These are phyloP conservation scores for Automeris io DNA, from an alignment of 2,888 invertebrate species.

Conservation along the genomic window DNA sequence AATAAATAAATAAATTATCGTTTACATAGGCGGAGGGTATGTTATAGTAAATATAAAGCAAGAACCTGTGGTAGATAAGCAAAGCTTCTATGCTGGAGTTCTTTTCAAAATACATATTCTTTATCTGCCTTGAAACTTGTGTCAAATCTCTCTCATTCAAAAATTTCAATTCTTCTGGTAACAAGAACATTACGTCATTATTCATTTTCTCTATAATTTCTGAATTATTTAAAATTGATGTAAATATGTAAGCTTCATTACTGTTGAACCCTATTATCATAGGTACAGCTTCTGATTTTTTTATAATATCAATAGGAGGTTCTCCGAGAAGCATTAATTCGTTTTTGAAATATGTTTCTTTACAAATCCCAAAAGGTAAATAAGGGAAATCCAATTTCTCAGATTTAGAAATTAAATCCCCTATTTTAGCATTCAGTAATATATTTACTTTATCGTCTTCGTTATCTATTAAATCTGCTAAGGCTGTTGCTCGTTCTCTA, in stretches of 20 bases:
- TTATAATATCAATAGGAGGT: conserved; percentile 41
- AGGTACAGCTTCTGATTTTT: conserved; percentile 36
- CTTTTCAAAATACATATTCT: conserved; percentile 48
- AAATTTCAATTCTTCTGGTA: conserved; percentile 52
- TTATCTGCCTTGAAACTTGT: conserved; percentile 35
- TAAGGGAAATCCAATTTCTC: conserved; percentile 43
- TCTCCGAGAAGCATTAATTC: conserved; percentile 48
- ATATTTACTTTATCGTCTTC: conserved; percentile 18
- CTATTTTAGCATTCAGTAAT: conserved; percentile 26
- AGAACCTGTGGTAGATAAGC: conserved; percentile 52
- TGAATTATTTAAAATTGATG: conserved; percentile 34
- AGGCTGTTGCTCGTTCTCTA: conserved; percentile 32
- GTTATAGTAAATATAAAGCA: no score
- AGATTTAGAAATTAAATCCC: conserved; percentile 34
- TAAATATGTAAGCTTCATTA: conserved; percentile 59
- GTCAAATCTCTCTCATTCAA: conserved; percentile 37
- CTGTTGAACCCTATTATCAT: conserved; percentile 57
- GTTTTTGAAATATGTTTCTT: conserved; percentile 41
- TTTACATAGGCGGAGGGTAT: no score
- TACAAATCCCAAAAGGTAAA: conserved; percentile 55
- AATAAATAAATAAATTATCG: no score
- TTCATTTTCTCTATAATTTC: conserved; percentile 28
- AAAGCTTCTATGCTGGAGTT: conserved; percentile 37
- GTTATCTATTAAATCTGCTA: conserved; percentile 26
- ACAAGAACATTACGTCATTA: conserved; percentile 28